A percentile compares a stretch with the other conserved stretches of the same genome.
These are phyloP conservation scores for Eumeta japonica DNA, from an alignment of 1,140 invertebrate genomes.

Conservation along the genomic window DNA sequence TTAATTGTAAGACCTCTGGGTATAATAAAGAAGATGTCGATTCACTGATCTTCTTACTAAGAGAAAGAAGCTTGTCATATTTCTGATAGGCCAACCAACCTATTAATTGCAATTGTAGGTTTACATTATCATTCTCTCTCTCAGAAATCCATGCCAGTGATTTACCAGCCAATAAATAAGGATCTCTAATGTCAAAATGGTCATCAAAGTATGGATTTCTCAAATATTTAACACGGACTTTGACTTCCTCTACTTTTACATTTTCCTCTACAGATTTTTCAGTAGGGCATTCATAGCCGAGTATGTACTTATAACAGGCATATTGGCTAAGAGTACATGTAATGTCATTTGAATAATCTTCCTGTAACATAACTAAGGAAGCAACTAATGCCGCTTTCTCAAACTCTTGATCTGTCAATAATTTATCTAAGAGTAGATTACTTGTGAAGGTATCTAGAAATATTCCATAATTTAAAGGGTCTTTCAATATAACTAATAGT, in stretches of 20 bases:
- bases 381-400: constrained; percentile 75
- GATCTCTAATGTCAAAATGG: constrained; percentile 80
- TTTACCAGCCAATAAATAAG: constrained; percentile 73
- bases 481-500: constrained; percentile 71
- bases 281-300: constrained; percentile 52
- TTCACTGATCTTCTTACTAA: constrained; percentile 30
- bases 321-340: constrained; percentile 70
- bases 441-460: constrained; percentile 79
- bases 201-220: constrained; percentile 82
- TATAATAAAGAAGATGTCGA: constrained; percentile 27
- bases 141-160: constrained; percentile 67
- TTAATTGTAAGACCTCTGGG: constrained; percentile 27
- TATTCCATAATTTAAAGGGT: constrained; percentile 85
- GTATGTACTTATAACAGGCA: constrained; percentile 74
- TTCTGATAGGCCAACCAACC: constrained; percentile 71
- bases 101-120: constrained; percentile 66
- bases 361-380: constrained; percentile 82
- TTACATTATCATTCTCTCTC: constrained; percentile 54
- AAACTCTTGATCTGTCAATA: constrained; percentile 70
- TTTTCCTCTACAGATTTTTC: constrained; percentile 38
- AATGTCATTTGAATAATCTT: constrained; percentile 76
- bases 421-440: constrained; percentile 81
- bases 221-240: constrained; percentile 75
- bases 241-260: constrained; percentile 65
- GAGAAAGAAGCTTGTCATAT: constrained; percentile 57